These are phyloP conservation scores for Caenorhabditis wallacei DNA, from an alignment of 2,888 invertebrate species.

Conservation along the genomic window DNA sequence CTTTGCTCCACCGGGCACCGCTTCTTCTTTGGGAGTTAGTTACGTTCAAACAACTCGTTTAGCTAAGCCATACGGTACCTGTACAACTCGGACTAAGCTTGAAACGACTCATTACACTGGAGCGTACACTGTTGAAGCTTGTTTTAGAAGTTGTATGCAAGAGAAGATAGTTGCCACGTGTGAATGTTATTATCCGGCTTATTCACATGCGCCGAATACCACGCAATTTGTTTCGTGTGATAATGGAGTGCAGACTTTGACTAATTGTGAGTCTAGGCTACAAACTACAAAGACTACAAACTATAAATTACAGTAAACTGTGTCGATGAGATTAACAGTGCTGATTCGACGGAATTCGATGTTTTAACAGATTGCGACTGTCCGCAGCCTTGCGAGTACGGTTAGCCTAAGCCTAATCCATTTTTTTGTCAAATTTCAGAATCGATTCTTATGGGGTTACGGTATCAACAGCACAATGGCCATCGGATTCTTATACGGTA, in stretches of 20 bases:
- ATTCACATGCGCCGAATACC: constrained; percentile 66
- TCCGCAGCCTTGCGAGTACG: constrained; percentile 81
- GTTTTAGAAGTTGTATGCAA: constrained; percentile 84
- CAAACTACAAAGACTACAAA: too few species aligned
- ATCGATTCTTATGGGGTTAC: constrained; percentile 79
- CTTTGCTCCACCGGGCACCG: constrained; percentile 76
- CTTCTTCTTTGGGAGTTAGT: constrained; percentile 78
- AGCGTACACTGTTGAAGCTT: constrained; percentile 81
- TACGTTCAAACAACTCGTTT: constrained; percentile 82
- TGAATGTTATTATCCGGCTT: constrained; percentile 82
- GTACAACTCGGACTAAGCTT: constrained; percentile 74
- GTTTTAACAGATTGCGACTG: constrained; percentile 78
- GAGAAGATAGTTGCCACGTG: constrained; percentile 80
- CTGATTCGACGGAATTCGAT: constrained; percentile 71
- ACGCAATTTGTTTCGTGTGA: constrained; percentile 64
- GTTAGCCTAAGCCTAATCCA: too few species aligned
- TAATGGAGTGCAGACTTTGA: constrained; percentile 45
- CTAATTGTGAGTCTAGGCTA: constrained; percentile 42
- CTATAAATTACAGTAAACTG: constrained; percentile 78
- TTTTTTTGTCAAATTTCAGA: too few species aligned
- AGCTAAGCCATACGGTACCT: constrained; percentile 83
- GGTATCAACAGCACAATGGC: constrained; percentile 82
- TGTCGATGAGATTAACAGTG: constrained; percentile 70
- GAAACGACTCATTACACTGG: constrained; percentile 69
- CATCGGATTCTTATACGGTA: constrained; percentile 79